A percentile compares a stretch with the other conserved stretches of the same genome.
Conservation (phyloP, 2,888 invertebrate species). For the Agrochola lychnidis region DNA sequence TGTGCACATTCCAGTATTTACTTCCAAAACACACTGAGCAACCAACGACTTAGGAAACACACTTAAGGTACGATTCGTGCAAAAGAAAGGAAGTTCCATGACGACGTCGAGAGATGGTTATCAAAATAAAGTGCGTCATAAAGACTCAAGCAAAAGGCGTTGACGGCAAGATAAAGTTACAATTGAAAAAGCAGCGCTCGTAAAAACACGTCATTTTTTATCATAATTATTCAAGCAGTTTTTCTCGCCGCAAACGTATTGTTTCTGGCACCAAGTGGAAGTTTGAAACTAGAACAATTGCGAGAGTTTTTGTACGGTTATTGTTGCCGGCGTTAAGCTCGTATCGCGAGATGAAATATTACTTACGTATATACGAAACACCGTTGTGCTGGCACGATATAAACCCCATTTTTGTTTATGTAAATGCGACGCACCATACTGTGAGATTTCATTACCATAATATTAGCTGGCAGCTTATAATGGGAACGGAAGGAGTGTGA, state of each 20-base stretch:
- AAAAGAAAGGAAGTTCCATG: slow-evolving; percentile 35
- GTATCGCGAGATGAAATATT: slow-evolving; percentile 63
- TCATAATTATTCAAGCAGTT: slow-evolving; percentile 47
- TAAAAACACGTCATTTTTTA: slow-evolving; percentile 48
- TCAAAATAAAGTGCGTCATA: slow-evolving; percentile 63
- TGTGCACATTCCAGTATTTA: slow-evolving; percentile 55
- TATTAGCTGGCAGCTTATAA: slow-evolving; percentile 52
- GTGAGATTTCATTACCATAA: slow-evolving; percentile 63
- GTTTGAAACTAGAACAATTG: slow-evolving; percentile 64
- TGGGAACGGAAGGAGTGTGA: slow-evolving; percentile 28
- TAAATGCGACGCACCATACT: slow-evolving; percentile 61
- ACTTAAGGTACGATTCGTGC: slow-evolving; percentile 26
- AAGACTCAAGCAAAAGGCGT: slow-evolving; percentile 54
- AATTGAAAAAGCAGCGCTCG: slow-evolving; percentile 57
- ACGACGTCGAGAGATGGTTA: slow-evolving; percentile 53
- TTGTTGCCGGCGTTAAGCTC: slow-evolving; percentile 57
- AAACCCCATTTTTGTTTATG: slow-evolving; percentile 59
- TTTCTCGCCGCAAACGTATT: slow-evolving; percentile 50
- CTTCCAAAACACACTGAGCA: slow-evolving; percentile 35
- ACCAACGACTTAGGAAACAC: slow-evolving; percentile 24
- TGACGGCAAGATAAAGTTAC: slow-evolving; percentile 55
- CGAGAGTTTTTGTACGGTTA: slow-evolving; percentile 61
- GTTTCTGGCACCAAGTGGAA: slow-evolving; percentile 54
- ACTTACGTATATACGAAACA: slow-evolving; percentile 37
- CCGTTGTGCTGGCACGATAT: slow-evolving; percentile 34